Evolutionary conservation across 2,113 vertebrate species (phyloP), one percentile per base, ranked within the genome.

Genomic region (Isichthys henryi): DNA sequence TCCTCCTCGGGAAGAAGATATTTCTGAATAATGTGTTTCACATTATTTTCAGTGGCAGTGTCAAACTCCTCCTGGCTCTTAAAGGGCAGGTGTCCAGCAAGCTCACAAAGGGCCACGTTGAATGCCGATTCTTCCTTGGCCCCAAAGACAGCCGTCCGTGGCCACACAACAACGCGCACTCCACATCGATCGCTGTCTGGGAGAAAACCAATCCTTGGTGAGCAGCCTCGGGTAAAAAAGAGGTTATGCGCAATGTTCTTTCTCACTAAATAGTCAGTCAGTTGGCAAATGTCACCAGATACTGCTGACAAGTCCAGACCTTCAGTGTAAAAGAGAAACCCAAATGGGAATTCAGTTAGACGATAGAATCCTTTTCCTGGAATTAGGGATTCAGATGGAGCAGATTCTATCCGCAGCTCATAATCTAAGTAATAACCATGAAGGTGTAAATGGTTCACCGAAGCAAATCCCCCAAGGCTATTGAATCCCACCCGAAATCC

Each of bases 401-500:
- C 93, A 0, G 93, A 91, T 91, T 99, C 97, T 39, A 98, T 92
- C 0, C 92, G 94, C 74, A 99, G 94, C 77, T 95, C 87, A 5
- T 93, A 93, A 7, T 92, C 48, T 89, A 99, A 90, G 92, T 98
- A 99, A 90, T 97, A 97, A 15, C 96, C 97, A 11, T 99, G 98
- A 1, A 99, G 93, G 89, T 99, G 98, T 11, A 98, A 93, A 89
- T 98, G 98, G 93, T 99, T 99, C 66, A 99, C 97, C 0, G 98
- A 99, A 23, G 98, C 98, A 92, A 96, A 95, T 2, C 94, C 98
- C 0, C 97, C 97, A 2, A 99, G 96, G 90, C 98, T 97, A 93
- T 99, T 99, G 92, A 99, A 99, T 1, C 98, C 98, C 0, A 98
- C 93, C 0, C 96, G 94, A 92, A 98, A 97, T n/a, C 96, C 95